Evolutionary conservation across 2,888 invertebrate genomes (phyloP).

Genomic region (Autographa gamma): DNA sequence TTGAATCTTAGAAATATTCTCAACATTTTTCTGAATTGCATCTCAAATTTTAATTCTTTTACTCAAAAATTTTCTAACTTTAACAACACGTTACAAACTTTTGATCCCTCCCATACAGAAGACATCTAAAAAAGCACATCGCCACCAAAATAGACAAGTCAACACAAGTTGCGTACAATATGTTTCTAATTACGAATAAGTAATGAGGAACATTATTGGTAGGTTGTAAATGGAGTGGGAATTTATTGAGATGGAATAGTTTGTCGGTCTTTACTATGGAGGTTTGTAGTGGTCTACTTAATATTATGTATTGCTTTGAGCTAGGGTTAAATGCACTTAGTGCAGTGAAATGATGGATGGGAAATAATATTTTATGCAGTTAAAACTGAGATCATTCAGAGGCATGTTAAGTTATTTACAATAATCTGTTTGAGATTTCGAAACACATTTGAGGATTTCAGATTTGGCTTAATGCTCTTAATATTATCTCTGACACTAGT

Average conservation of each 20-base stretch:
- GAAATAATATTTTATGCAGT: not conserved
- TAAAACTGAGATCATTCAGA: not conserved
- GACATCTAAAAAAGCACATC: slow-evolving; percentile 35
- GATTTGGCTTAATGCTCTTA: too few relatives aligned
- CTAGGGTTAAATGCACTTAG: not conserved
- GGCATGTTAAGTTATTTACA: not conserved
- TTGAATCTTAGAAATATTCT: too few relatives aligned
- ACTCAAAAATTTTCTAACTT: too few relatives aligned
- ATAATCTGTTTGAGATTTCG: not conserved
- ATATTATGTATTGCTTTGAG: not conserved
- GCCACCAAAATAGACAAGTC: slow-evolving; percentile 48
- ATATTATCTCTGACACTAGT: too few relatives aligned
- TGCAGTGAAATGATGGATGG: not conserved
- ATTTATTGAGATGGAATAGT: slow-evolving; percentile 18
- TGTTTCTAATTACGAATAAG: slow-evolving; percentile 56
- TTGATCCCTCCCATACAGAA: slow-evolving; percentile 6
- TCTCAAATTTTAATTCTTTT: too few relatives aligned
- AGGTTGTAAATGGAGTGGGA: slow-evolving; percentile 33
- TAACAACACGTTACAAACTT: not conserved
- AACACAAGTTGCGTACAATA: slow-evolving; percentile 46
- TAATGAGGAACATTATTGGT: slow-evolving; percentile 51
- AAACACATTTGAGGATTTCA: too few relatives aligned
- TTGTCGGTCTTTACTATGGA: not conserved
- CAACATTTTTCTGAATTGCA: not conserved
- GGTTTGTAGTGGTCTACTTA: not conserved